phyloP scores from a whole-genome alignment of 2,113 vertebrate species.

The Orthochromis indermauri region DNA sequence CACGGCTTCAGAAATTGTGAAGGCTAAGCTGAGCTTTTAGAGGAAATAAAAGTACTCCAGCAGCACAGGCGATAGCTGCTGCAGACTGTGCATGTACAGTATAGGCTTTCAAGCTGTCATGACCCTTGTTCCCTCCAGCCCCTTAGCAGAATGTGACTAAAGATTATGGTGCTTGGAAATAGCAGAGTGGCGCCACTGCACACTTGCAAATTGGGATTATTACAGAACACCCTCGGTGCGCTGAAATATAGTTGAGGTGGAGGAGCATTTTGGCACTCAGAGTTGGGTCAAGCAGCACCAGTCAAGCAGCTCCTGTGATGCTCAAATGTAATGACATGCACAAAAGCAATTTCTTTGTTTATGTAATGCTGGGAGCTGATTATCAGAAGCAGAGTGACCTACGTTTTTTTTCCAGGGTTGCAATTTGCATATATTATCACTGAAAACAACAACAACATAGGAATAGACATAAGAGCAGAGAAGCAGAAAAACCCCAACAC shows the following conservation, averaged over 20 bases:
- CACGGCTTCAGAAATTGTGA: neutral
- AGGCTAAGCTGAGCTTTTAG: neutral
- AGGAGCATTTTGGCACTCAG: conserved; percentile 16
- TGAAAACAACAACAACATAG: neutral
- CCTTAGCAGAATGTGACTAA: conserved; percentile 1
- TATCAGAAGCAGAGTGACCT: conserved; percentile 29
- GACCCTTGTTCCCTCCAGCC: neutral
- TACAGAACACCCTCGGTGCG: conserved; percentile 9
- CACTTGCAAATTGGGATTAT: conserved; percentile 54
- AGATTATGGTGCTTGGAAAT: conserved; percentile 11
- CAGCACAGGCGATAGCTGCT: neutral
- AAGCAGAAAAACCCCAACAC: neutral
- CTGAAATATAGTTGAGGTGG: conserved; percentile 45
- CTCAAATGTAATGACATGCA: conserved; percentile 16
- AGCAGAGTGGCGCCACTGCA: neutral
- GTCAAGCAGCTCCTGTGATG: neutral
- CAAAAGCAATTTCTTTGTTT: conserved; percentile 30
- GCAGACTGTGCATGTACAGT: neutral
- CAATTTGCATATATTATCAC: conserved; percentile 40
- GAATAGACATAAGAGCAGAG: neutral
- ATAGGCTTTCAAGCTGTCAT: neutral
- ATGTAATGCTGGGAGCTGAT: conserved; percentile 19
- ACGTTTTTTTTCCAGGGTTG: neutral
- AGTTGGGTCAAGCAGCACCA: conserved; percentile 39
- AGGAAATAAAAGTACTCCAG: neutral